Evolutionary conservation across 2,888 invertebrate genomes (phyloP), one percentile per base, ranked within the genome.

Genomic region (Scelioninae gen. 2): DNA sequence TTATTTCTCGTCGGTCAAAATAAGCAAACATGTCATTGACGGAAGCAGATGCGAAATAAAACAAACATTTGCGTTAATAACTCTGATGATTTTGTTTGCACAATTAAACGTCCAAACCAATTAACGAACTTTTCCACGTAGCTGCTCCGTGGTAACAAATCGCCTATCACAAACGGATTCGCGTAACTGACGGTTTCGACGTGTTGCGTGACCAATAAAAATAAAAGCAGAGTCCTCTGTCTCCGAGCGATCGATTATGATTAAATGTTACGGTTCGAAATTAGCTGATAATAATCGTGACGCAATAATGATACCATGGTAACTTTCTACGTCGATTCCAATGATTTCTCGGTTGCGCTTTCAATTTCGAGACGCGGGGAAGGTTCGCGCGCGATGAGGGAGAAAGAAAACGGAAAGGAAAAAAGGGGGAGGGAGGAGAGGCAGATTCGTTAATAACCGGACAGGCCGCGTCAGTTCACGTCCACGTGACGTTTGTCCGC

Each of bases 301-400:
- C n/a, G 67, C 43, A 67, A 67, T 43, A 52, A 15, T 16, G 43
- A 52, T 58, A 48, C n/a, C n/a, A n/a, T n/a, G 57, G 9, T 33
- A 48, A 50, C 68, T 68, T 68, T 68, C 68, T 45, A 68, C 39
- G 60, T 60, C 68, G 41, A 60, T 45, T 60, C 31, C 52, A 58
- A 60, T 46, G 45, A 68, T 68, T 68, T 53, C 68, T 68, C 53
- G 18, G 39, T 53, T 37, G 35, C 45, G 60, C 68, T 68, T 68
- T 68, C 68, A 57, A 53, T 68, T 68, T 67, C 67, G 16, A 48
- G 41, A 31, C 46, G 19, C 15, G 6, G 31, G 33, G 22, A 35
- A 25, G 25, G 16, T 5, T 25, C 3, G 6, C 6, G 25, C 13
- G 18, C 33, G 31, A 50, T n/a, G 50, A 52, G 5, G 11, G 0